These are phyloP conservation scores for Tychaedon coryphoeus DNA, from an alignment of 2,113 vertebrate genomes.

Conservation along the genomic window DNA sequence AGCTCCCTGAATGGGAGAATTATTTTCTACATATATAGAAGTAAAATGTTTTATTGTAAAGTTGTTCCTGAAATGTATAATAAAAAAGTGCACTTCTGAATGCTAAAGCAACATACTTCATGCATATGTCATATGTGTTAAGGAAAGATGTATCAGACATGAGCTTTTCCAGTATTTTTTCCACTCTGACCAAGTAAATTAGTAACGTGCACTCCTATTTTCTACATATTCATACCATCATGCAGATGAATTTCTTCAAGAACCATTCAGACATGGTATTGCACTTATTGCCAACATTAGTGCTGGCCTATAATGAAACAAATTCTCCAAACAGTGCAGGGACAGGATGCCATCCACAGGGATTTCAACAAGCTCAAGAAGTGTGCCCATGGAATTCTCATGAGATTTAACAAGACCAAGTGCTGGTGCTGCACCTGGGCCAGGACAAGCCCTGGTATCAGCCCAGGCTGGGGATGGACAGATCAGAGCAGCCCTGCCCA, in stretches of 20 bases:
- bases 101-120: not conserved
- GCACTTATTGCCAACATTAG: not conserved
- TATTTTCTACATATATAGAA: not conserved
- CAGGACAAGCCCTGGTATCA: not conserved
- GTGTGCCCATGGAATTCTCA: not conserved
- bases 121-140: not conserved
- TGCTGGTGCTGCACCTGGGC: not conserved
- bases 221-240: not conserved
- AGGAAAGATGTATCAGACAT: not conserved
- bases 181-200: not conserved
- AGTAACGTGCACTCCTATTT: not conserved
- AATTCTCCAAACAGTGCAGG: not conserved
- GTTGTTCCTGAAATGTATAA: not conserved
- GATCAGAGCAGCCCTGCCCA: not conserved
- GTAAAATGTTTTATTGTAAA: not conserved
- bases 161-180: not conserved
- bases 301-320: not conserved
- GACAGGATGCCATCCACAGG: not conserved
- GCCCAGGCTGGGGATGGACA: not conserved
- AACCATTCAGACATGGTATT: not conserved
- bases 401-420: rapidly evolving
- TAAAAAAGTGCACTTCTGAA: not conserved
- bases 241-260: not conserved
- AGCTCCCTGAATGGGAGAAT: not conserved
- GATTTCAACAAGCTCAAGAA: not conserved